Evolutionary conservation across 2,888 invertebrate genomes (phyloP).

Genomic region (Limulus polyphemus): DNA sequence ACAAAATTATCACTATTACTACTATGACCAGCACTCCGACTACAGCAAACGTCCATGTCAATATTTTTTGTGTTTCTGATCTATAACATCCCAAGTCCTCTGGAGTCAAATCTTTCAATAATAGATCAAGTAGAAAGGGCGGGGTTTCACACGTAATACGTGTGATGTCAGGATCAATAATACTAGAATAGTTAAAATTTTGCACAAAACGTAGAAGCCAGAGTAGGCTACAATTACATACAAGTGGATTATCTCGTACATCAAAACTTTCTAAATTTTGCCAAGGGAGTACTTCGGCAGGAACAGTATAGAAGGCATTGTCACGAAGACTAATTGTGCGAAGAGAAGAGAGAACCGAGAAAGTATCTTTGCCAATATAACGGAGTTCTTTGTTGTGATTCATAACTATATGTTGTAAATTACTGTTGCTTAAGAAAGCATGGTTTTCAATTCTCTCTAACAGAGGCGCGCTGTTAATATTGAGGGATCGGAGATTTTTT

Average conservation of each 20-base stretch:
- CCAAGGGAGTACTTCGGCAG: slow-evolving; percentile 34
- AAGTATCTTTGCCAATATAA: slow-evolving; percentile 15
- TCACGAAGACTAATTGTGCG: slow-evolving; percentile 21
- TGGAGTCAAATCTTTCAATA: slow-evolving; percentile 7
- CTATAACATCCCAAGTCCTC: slow-evolving; percentile 14
- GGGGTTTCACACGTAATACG: slow-evolving; percentile 10
- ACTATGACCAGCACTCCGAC: slow-evolving; percentile 5
- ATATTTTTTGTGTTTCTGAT: slow-evolving; percentile 8
- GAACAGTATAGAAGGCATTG: slow-evolving; percentile 22
- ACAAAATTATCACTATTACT: slow-evolving; percentile 6
- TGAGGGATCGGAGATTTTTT: background rate
- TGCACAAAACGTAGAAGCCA: slow-evolving; percentile 46
- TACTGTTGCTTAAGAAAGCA: slow-evolving; percentile 13
- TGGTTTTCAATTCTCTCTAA: background rate
- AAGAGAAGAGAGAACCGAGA: slow-evolving; percentile 16
- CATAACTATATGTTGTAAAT: slow-evolving; percentile 18
- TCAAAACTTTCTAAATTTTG: slow-evolving; percentile 61
- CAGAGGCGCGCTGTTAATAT: background rate
- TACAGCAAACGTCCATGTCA: slow-evolving; percentile 10
- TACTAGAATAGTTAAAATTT: slow-evolving; percentile 9
- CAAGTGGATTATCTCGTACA: slow-evolving; percentile 67
- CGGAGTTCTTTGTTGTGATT: slow-evolving; percentile 16
- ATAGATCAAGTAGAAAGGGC: slow-evolving; percentile 3
- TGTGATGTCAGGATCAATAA: background rate
- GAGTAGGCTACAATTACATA: slow-evolving; percentile 71